Base-by-base conservation (phyloP, 2,888 invertebrate genomes). In the Lutraria lutraria region DNA sequence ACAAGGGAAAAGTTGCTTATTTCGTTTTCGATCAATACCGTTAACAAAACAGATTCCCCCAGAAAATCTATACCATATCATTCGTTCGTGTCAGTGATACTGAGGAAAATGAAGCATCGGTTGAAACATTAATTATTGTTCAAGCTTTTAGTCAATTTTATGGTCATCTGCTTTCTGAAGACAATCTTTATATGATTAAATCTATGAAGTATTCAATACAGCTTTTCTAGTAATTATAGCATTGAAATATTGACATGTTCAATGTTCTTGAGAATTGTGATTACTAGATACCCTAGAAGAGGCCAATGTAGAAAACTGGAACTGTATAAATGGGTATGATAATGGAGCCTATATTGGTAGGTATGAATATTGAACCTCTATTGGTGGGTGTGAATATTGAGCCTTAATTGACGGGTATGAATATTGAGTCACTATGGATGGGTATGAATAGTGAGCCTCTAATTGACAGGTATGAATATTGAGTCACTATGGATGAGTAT, bases 1-100 rank as follows among this genome's bases (percentile, higher is more conserved):
- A 91, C 90, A 80, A 34, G 90, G 92, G 92, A 91, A 91, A 91
- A 91, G 89, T 85, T 88, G 88, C 88, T 92, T 92, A 89, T 91
- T 91, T 91, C 87, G 43, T 56, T 80, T 84, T 63, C 60, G 88
- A 92, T 92, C 92, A 90, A 92, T 92, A 92, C 83, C 89, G 86
- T 87, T 91, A 92, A 90, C 90, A 92, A 92, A 92, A 91, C 92
- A 92, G 90, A 90, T 92, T 92, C 90, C 85, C 86, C 25, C 63
- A 60, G 89, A 88, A 91, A 91, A 91, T 89, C 89, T 89, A 91
- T 91, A 91, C 88, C 72, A 82, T 91, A 91, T 88, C 88, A 25
- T 83, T 83, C 63, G 76, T 83, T 81, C 54, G 84, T 90, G 89
- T 87, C 87, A 87, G 85, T 85, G 85, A 89, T 80, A 79, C 63